Evolutionary conservation across 2,888 invertebrate genomes (phyloP), one percentile per base, ranked within the genome.

Genomic region (Caenorhabditis imperialis): DNA sequence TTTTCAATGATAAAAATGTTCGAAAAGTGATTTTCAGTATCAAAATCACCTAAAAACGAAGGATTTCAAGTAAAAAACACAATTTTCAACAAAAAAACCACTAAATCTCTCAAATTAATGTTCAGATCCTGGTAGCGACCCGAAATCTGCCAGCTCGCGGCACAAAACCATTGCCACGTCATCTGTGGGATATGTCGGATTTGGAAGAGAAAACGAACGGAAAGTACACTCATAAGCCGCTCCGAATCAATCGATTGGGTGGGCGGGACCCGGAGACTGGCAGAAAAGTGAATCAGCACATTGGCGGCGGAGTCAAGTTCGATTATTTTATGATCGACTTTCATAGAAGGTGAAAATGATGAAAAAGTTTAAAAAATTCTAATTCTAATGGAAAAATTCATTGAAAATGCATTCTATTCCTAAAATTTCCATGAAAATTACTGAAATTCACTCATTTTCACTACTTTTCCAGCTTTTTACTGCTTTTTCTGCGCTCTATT

Each of bases 261-360:
- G 87, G 87, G 42, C 72, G 87, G 10, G 77, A 86, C 63, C 87
- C 87, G 33, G 82, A 82, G 25, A 83, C 83, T 0, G 83, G 83
- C 10, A 74, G 80, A 27, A 82, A 82, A 67, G 78, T 84, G 30
- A 88, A 88, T 60, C 86, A 86, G 58, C 86, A 85, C 62, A 84
- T 88, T 55, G 88, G 88, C n/a, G 88, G 88, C 0, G 88, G 88
- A 27, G 79, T 81, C 23, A 88, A 88, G 47, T 88, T 88, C 53
- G 88, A 88, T 55, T 88, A 87, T 73, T 88, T 88, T 63, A 82
- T 88, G 85, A 70, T 87, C 23, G 86, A 88, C 55, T 83, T 82
- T 72, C 85, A 87, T 65, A 42, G 81, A 61, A 58, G 81, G 80
- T 75, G 40, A 44, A 22, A 18, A 27, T 44, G 37, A 27, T 14